Evolutionary conservation across 2,888 invertebrate species (phyloP).

Genomic region (Eristalis arbustorum): DNA sequence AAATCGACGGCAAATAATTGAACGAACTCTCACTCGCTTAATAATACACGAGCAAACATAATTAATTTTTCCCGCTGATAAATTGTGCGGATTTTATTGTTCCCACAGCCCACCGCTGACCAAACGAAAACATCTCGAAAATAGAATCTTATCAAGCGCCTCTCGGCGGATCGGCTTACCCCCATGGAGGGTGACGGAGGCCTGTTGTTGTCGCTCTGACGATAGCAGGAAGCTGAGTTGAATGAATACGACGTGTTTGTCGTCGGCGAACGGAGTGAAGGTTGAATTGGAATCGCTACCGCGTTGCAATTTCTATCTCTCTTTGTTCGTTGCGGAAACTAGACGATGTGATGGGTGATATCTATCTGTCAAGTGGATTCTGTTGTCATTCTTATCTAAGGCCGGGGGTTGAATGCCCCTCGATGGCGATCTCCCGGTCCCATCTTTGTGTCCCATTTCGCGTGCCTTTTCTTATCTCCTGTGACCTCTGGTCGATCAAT

Average conservation of each 20-base stretch:
- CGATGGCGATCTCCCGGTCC: too few relatives aligned
- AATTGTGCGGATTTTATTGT: background rate
- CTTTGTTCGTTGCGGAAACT: background rate
- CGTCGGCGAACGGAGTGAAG: background rate
- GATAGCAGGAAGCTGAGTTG: background rate
- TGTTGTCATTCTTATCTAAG: background rate
- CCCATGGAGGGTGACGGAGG: background rate
- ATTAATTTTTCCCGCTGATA: constrained; percentile 24
- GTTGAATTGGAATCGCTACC: background rate
- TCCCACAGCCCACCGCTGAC: background rate
- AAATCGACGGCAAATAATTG: constrained; percentile 19
- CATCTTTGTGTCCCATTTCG: too few relatives aligned
- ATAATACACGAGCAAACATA: constrained; percentile 12
- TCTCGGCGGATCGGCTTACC: constrained; percentile 17
- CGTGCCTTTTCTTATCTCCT: too few relatives aligned
- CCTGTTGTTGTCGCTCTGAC: background rate
- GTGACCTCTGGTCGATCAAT: too few relatives aligned
- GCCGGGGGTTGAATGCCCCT: too few relatives aligned
- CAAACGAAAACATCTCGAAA: background rate
- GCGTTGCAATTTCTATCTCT: background rate
- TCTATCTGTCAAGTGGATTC: background rate
- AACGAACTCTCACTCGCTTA: constrained; percentile 20
- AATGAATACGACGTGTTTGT: background rate
- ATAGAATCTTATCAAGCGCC: constrained; percentile 39
- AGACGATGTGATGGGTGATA: background rate